These are phyloP conservation scores for Cheilosia vernalis DNA, from an alignment of 2,888 invertebrate species.

Conservation along the genomic window DNA sequence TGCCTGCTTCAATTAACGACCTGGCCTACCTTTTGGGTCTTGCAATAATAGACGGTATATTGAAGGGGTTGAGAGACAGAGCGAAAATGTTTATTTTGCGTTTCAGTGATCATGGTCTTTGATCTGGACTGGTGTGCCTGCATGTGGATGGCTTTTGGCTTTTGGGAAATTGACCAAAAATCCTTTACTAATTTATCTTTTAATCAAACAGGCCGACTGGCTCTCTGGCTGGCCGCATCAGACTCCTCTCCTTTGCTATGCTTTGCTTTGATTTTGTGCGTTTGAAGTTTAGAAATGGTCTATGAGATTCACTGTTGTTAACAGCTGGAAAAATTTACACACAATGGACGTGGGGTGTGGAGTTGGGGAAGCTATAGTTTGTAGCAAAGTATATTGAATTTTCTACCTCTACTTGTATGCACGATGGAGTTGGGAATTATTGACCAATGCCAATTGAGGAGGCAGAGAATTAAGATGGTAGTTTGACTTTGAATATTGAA, in stretches of 20 bases:
- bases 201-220: conserved; percentile 54
- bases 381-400: neutral
- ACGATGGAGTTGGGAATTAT: neutral
- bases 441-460: neutral
- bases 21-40: conserved; percentile 57
- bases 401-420: neutral
- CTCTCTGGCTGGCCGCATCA: neutral
- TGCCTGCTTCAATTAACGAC: conserved; percentile 72
- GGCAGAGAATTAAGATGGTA: neutral
- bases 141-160: conserved; percentile 50
- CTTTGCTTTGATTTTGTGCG: conserved; percentile 28
- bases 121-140: conserved; percentile 26
- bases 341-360: neutral
- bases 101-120: conserved; percentile 72
- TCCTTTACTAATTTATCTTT: conserved; percentile 74
- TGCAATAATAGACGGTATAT: conserved; percentile 51
- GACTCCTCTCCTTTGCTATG: conserved; percentile 19
- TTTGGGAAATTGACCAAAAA: conserved; percentile 71
- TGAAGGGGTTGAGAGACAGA: conserved; percentile 27
- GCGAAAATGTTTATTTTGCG: conserved; percentile 67
- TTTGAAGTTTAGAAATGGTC: conserved; percentile 37
- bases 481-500: neutral
- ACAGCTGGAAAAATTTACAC: conserved; percentile 37
- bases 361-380: neutral
- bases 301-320: conserved; percentile 37